Percentiles rank a stretch among this genome's conserved stretches.
Conservation (phyloP, 2,888 invertebrate species). For the Melanchra persicariae region DNA sequence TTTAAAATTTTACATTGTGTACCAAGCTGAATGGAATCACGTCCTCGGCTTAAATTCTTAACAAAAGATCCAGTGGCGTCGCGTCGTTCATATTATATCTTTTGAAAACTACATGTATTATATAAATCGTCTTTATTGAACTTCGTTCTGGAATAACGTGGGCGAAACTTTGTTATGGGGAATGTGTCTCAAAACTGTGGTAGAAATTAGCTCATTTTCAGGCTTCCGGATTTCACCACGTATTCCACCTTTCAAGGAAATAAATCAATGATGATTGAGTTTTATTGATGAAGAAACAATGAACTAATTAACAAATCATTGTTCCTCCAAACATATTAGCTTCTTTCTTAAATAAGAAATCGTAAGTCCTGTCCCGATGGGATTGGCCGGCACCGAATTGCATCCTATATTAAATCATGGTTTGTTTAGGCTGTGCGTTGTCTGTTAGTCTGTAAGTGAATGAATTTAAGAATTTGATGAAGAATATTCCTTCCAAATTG, state of each 20-base stretch:
- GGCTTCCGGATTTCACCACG: neutral
- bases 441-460: too few species aligned
- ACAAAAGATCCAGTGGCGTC: constrained; percentile 47
- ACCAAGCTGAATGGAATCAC: constrained; percentile 38
- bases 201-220: neutral
- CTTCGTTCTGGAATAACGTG: constrained; percentile 1
- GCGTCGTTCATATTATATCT: constrained; percentile 17
- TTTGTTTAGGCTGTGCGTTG: neutral
- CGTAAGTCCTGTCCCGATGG: too few species aligned
- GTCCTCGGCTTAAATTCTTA: constrained; percentile 41
- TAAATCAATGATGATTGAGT: too few species aligned
- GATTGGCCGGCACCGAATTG: too few species aligned
- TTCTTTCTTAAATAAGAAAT: too few species aligned
- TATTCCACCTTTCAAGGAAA: neutral
- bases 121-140: constrained; percentile 35
- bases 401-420: too few species aligned
- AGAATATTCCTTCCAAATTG: too few species aligned
- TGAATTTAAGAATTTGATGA: too few species aligned
- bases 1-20: constrained; percentile 44
- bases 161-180: neutral
- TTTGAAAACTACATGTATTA: constrained; percentile 29
- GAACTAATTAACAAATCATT: too few species aligned
- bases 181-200: neutral
- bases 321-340: too few species aligned
- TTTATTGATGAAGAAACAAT: neutral